Evolutionary conservation across 1,140 invertebrate genomes (phyloP), one percentile per base, ranked within the genome.

Genomic region (Drosophila funebris): DNA sequence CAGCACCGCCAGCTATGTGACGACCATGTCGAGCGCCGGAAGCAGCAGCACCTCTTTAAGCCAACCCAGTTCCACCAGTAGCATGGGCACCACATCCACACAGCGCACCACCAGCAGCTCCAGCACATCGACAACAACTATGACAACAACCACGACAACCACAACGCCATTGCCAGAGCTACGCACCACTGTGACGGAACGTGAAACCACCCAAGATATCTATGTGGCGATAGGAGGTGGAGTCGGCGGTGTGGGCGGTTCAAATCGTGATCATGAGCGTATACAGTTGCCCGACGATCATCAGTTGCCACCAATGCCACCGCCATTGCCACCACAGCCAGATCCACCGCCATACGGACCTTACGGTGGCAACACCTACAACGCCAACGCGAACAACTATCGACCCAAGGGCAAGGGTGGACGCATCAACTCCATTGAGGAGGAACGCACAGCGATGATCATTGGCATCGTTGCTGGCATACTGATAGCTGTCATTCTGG

Each of bases 381-480:
- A 81, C 44, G 81, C 56, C 46, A 85, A 85, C 13, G 36, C 82
- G 43, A 91, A 91, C 52, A 91, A 80, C 57, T 87, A 91, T 61
- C 76, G 88, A 0, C 84, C 84, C 7, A 91, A 90, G 73, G 93
- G 92, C 52, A 93, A 93, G 56, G 93, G 93, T 27, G 94, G 94
- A 44, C 93, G 95, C 43, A 95, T 96, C 80, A 95, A 93, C 31
- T 95, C 95, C 0, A 95, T 96, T 73, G 94, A 95, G 22, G 95
- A 95, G 5, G 95, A 96, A 73, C 95, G 94, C 75, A 95, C 95
- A 0, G 95, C 94, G 2, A 93, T 97, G 70, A 95, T 97, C 41
- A 97, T 98, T 36, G 96, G 96, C 72, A 97, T 98, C 67, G 97
- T 98, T 60, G 97, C 97, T 0, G 97, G 96, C 18, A 96, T 97